Base-by-base conservation (phyloP, 2,888 invertebrate species). In the Colostygia pectinataria region DNA sequence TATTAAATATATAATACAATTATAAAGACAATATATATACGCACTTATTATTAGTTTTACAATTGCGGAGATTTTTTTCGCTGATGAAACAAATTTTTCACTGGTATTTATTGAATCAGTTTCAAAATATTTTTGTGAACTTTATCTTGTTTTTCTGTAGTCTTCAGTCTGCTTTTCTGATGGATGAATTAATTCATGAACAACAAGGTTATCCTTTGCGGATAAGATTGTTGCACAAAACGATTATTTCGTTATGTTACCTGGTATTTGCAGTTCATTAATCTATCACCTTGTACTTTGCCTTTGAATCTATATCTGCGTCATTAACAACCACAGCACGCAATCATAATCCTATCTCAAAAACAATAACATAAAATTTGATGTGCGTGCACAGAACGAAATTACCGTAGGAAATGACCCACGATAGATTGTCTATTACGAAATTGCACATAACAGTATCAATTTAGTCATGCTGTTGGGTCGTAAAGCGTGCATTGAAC, bases 401-500 rank as follows among this genome's bases (percentile, higher is more conserved):
- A 51, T 48, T 24, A 9, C 48, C 51, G 27, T 39, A 38, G 24
- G 36, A 34, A 44, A 46, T 27, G 8, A 39, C 12, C 38, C 37
- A 20, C 45, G 43, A 51, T 50, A 50, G 45, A 53, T 49, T 20
- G 37, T 48, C 46, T 48, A 41, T 57, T 55, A 57, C 50, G 29
- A 51, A 48, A 59, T 50, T 37, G 36, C 25, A 32, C 29, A 42
- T 59, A 59, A 48, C 54, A 44, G 55, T 48, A 37, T 28, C 44
- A 46, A 45, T 53, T 43, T 41, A 42, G 44, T 29, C 32, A 44
- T 53, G 38, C 33, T 15, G 31, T 47, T 42, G 29, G 38, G 10
- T 10, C 39, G 34, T 50, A 51, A 56, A 46, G 53, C 45, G 58
- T 53, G 37, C 58, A 34, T 52, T 59, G 54, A 59, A 56, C 58